A percentile compares a stretch with the other conserved stretches of the same genome.
Evolutionary conservation across 2,797 vertebrate species (phyloP).

Genomic region (Ataeniobius toweri): DNA sequence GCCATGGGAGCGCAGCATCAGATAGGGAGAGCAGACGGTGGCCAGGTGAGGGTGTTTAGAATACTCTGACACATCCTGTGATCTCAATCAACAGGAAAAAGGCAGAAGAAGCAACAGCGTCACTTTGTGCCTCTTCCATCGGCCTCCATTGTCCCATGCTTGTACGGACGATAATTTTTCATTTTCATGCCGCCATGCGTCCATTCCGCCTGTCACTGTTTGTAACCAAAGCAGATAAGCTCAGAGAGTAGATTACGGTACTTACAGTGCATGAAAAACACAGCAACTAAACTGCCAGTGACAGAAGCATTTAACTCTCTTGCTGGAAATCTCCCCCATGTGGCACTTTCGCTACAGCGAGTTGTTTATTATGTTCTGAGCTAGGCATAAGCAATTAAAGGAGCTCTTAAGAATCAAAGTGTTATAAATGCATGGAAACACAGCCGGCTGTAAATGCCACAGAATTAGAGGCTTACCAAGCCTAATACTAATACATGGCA

Average conservation of each 20-base stretch:
- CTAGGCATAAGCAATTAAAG: slow-evolving; percentile 98
- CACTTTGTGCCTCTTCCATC: slow-evolving; percentile 26
- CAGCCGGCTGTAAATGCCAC: slow-evolving; percentile 97
- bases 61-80: slow-evolving; percentile 62
- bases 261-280: slow-evolving; percentile 93
- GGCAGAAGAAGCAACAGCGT: slow-evolving; percentile 10
- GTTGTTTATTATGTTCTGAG: slow-evolving; percentile 99
- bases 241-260: slow-evolving; percentile 88
- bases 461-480: slow-evolving; percentile 93
- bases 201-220: slow-evolving; percentile 83
- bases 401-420: slow-evolving; percentile 97
- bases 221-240: slow-evolving; percentile 85
- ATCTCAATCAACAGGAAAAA: slow-evolving; percentile 70
- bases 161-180: slow-evolving; percentile 69
- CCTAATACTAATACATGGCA: slow-evolving; percentile 85
- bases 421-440: slow-evolving; percentile 99
- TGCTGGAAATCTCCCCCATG: slow-evolving; percentile 95
- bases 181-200: slow-evolving; percentile 70
- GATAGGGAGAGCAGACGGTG: slow-evolving; percentile 54
- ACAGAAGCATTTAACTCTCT: slow-evolving; percentile 96
- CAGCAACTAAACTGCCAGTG: slow-evolving; percentile 90
- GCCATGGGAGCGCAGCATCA: slow-evolving; percentile 57
- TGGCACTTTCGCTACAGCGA: slow-evolving; percentile 93
- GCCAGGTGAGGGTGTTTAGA: slow-evolving; percentile 65
- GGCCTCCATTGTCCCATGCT: slow-evolving; percentile 52